Percentiles rank a stretch among this genome's conserved stretches.
Evolutionary conservation across 2,888 invertebrate genomes (phyloP).

Genomic region (Pyrocoelia pectoralis): DNA sequence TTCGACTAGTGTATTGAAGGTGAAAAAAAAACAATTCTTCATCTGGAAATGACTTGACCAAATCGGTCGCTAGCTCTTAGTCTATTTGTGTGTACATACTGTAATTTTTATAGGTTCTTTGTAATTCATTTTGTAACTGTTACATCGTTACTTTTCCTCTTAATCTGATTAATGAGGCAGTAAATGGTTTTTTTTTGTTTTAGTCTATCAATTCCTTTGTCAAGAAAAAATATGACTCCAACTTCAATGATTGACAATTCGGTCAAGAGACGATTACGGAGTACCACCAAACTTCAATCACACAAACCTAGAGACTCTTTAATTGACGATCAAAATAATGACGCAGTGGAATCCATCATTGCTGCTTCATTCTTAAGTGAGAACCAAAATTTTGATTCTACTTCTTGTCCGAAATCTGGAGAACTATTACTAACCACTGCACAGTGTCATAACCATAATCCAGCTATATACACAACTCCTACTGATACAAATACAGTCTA

Average conservation of each 20-base stretch:
- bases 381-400: background rate
- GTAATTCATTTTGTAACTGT: no score
- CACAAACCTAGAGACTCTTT: background rate
- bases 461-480: slow-evolving; percentile 10
- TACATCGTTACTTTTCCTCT: no score
- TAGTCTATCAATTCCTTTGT: background rate
- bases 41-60: no score
- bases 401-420: background rate
- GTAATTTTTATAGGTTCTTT: no score
- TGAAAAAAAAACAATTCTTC: no score
- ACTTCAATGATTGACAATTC: slow-evolving; percentile 5
- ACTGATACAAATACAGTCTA: slow-evolving; percentile 35
- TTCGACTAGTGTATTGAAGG: no score
- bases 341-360: slow-evolving; percentile 23
- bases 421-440: background rate
- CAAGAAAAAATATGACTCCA: background rate
- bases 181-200: background rate
- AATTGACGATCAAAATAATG: slow-evolving; percentile 25
- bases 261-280: slow-evolving; percentile 13
- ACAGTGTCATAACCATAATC: background rate
- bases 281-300: background rate
- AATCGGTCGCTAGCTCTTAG: no score
- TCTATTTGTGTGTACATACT: no score
- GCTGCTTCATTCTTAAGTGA: slow-evolving; percentile 16
- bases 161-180: no score